phyloP scores from a whole-genome alignment of 1,140 invertebrate genomes.

The Tetramorium alpestre region DNA sequence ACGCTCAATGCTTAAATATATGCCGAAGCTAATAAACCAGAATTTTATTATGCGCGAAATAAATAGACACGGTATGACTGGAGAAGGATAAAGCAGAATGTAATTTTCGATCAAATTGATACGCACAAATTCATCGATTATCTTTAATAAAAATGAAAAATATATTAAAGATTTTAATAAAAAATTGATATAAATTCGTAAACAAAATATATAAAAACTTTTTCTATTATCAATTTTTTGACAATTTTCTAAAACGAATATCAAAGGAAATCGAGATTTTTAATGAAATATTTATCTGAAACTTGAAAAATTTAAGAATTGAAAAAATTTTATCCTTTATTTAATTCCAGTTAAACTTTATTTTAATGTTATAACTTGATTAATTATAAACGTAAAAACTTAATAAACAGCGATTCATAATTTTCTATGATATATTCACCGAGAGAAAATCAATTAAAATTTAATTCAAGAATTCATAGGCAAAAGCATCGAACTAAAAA shows the following conservation, averaged over 20 bases:
- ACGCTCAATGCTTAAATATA: constrained; percentile 53
- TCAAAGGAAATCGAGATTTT: not conserved
- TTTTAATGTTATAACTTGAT: not conserved
- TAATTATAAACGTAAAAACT: not conserved
- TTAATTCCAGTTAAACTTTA: not conserved
- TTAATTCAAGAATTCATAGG: not conserved
- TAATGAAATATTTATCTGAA: not conserved
- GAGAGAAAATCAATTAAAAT: not conserved
- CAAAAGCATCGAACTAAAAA: not conserved
- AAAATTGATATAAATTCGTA: no score
- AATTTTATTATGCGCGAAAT: constrained; percentile 11
- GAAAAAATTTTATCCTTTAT: not conserved
- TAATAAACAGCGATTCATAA: not conserved
- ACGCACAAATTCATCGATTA: not conserved
- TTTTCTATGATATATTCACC: not conserved
- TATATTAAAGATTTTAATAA: no score
- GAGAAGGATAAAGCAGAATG: constrained; percentile 1
- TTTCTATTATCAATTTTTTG: no score
- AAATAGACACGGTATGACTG: constrained; percentile 24
- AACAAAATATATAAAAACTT: not conserved
- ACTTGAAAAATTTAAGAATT: not conserved
- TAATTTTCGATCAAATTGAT: not conserved
- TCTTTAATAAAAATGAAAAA: not conserved
- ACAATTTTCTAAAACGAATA: not conserved
- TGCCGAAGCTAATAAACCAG: not conserved